A percentile compares a stretch with the other conserved stretches of the same genome.
Evolutionary conservation across 2,113 vertebrate species (phyloP).

Genomic region (Eptesicus fuscus): DNA sequence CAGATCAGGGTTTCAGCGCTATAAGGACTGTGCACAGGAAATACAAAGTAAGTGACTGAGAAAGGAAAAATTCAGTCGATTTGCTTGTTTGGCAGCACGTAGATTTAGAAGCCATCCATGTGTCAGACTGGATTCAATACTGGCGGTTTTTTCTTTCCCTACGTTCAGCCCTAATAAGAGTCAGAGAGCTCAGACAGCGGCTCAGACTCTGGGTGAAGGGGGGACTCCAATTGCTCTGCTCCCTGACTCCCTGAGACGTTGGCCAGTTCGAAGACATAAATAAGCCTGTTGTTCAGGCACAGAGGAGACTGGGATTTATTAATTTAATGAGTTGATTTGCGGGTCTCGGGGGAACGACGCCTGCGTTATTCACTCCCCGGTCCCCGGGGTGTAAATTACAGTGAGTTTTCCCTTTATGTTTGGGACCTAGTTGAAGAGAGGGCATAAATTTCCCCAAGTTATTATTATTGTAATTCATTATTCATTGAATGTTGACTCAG

Average conservation of each 20-base stretch:
- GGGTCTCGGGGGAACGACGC: neutral
- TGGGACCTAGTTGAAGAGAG: neutral
- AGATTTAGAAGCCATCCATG: constrained; percentile 16
- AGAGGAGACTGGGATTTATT: constrained; percentile 42
- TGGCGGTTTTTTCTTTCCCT: neutral
- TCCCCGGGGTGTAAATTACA: constrained; percentile 41
- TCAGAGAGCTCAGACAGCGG: neutral
- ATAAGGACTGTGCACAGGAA: neutral
- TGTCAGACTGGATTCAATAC: constrained; percentile 1
- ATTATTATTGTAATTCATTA: constrained; percentile 58
- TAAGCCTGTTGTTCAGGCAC: neutral
- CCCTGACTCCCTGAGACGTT: neutral
- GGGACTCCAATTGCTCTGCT: constrained; percentile 34
- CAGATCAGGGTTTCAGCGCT: neutral
- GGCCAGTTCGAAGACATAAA: neutral
- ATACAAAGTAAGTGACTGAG: neutral
- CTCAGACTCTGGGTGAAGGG: neutral
- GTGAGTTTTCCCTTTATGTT: constrained; percentile 29
- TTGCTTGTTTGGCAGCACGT: neutral
- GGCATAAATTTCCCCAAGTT: constrained; percentile 48
- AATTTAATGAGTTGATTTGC: constrained; percentile 35
- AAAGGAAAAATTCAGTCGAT: neutral
- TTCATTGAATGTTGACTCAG: constrained; percentile 65
- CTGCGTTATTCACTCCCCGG: constrained; percentile 15
- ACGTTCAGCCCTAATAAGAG: neutral